Base-by-base conservation (phyloP, 1,140 invertebrate species). In the Rhynchophorus ferrugineus region DNA sequence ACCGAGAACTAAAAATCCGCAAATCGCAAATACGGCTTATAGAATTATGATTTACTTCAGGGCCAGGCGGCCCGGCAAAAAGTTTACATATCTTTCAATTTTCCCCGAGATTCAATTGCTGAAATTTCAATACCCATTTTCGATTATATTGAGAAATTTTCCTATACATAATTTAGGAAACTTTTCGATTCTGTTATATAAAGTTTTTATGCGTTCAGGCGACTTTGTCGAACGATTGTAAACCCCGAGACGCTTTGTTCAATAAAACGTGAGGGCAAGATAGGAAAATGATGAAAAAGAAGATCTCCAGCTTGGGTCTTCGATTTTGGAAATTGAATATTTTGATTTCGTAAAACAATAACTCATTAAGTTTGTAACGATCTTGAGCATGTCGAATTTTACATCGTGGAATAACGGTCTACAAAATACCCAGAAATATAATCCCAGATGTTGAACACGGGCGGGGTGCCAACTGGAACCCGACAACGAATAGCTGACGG, bases 101-200 rank as follows among this genome's bases (percentile, higher is more conserved):
- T 33, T 45, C 34, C 45, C 42, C 46, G 45, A 54, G 47, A 47
- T 47, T 39, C 35, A 54, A 47, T 54, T 46, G 37, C 44, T 47
- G 35, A 54, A 47, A 54, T 54, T 54, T 54, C 51, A 54, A 47
- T 54, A 29, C 51, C 51, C 37, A 54, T 35, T 54, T 54, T 47
- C 44, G 45, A 42, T 47, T 54, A 54, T 54, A 54, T 54, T 46
- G 36, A 19, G 37, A 53, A 54, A 47, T 41, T 54, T 47, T 54
- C 44, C 51, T 54, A 54, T 54, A 54, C 44, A 54, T 47, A 54
- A 54, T 54, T 54, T 47, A 41, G 19, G 24, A 43, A 54, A 54
- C 44, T 54, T 46, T 47, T 46, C 51, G 33, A 54, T 54, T 47
- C 38, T 35, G 51, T 54, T 47, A 47, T n/a, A n/a, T 36, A 42